Evolutionary conservation across 1,140 invertebrate genomes (phyloP).

Genomic region (Apis cerana): DNA sequence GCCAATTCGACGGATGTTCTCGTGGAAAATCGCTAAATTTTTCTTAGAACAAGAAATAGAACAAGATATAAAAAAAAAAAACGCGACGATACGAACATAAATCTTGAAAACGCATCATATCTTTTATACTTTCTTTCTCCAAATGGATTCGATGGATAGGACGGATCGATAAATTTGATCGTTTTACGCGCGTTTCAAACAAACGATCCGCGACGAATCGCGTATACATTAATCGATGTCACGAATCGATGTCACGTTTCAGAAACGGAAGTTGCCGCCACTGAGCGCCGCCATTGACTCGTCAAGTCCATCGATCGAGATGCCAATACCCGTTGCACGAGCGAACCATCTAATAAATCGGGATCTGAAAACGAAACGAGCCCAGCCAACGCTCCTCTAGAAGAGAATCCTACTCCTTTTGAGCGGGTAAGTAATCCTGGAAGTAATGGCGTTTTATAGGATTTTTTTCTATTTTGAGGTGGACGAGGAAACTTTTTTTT

Average conservation of each 20-base stretch:
- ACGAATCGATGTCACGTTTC: not conserved
- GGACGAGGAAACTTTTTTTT: too few relatives aligned
- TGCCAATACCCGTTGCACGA: not conserved
- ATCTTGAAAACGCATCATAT: too few relatives aligned
- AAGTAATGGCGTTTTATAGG: not conserved
- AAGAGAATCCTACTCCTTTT: not conserved
- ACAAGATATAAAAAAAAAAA: too few relatives aligned
- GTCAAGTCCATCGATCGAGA: slow-evolving; percentile 1
- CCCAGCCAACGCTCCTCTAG: not conserved
- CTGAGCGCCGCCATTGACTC: not conserved
- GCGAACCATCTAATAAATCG: not conserved
- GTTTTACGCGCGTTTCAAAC: not conserved
- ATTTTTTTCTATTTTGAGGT: too few relatives aligned
- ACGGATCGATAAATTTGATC: not conserved
- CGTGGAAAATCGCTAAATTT: not conserved
- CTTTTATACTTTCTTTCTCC: too few relatives aligned
- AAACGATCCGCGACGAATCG: not conserved
- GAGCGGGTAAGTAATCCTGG: slow-evolving; percentile 6
- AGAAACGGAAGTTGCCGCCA: not conserved
- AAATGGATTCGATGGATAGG: not conserved
- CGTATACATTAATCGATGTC: not conserved
- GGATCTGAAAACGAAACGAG: slow-evolving; percentile 13
- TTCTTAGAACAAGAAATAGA: not conserved
- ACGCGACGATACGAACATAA: too few relatives aligned
- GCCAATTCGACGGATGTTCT: not conserved